Evolutionary conservation across 2,113 vertebrate species (phyloP).

Genomic region (Sinocyclocheilus maitianheensis): DNA sequence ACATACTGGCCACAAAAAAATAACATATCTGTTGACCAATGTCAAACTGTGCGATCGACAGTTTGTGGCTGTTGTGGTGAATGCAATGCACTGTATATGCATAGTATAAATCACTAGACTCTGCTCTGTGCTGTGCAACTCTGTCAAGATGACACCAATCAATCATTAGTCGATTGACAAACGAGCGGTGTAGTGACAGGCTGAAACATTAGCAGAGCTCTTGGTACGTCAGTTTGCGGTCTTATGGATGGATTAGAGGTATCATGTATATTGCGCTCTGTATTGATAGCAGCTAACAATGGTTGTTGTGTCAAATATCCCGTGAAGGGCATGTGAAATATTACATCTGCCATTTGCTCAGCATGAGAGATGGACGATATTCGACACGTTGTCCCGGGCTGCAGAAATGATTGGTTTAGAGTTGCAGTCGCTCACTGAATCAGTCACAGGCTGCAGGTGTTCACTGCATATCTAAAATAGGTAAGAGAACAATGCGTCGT

Average conservation of each 20-base stretch:
- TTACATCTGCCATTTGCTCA: constrained; percentile 36
- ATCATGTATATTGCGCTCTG: constrained; percentile 35
- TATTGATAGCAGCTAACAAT: constrained; percentile 41
- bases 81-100: neutral
- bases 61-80: neutral
- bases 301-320: constrained; percentile 39
- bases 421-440: constrained; percentile 1
- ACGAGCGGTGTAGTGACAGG: constrained; percentile 18
- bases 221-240: constrained; percentile 30
- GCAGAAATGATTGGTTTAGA: constrained; percentile 21
- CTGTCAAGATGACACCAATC: constrained; percentile 33
- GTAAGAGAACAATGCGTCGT: neutral
- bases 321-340: constrained; percentile 39
- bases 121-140: neutral
- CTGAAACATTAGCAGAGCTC: constrained; percentile 41
- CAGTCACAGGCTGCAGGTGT: constrained; percentile 32
- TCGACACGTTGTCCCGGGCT: constrained; percentile 13
- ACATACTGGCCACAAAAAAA: neutral
- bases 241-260: constrained; percentile 43
- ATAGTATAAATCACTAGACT: constrained; percentile 14
- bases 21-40: neutral
- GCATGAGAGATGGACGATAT: constrained; percentile 23
- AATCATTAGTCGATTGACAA: constrained; percentile 28
- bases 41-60: neutral
- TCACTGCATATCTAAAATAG: constrained; percentile 21